Evolutionary conservation across 2,797 vertebrate species (phyloP), one percentile per base, ranked within the genome.

Genomic region (Vipera ursinii): DNA sequence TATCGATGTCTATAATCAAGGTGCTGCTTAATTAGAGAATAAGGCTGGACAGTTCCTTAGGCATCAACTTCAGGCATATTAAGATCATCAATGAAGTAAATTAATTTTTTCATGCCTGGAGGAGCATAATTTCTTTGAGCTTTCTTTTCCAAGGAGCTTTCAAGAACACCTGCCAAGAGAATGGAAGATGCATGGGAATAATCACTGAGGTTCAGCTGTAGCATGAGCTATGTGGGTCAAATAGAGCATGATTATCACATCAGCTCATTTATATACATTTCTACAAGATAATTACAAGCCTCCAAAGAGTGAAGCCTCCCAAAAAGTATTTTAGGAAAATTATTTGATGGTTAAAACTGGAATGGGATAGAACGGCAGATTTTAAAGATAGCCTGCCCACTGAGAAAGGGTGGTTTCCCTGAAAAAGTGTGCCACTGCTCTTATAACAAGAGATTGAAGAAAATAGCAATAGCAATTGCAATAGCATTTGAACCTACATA

Each of bases 71-170:
- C 97, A 32, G 98, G 97, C 98, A 98, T 98, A 97, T 98, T 98
- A 92, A 98, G 96, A 96, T 98, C 97, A 89, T 98, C 97, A 95
- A 98, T 97, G 93, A 98, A 98, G 97, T 98, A 98, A 93, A 98
- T 98, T 90, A 98, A 97, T 89, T 96, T 98, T 96, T 98, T 98
- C 56, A 96, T 97, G 0, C 97, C 97, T 12, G 98, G 98, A 89
- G 98, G 97, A 95, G 96, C 96, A 90, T 97, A 98, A 97, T 98
- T 98, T 94, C 98, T 97, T 55, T 98, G 97, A 0, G 97, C 97
- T 96, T 98, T 98, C 96, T 98, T 98, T 97, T 98, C 98, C 93
- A 98, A 96, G n/a, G 97, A 96, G 95, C 98, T 98, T 96, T 98
- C 98, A 93, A 98, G 95, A 93, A 98, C 97, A 93, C 98, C 98